phyloP scores from a whole-genome alignment of 2,113 vertebrate species.

The Thamnaconus septentrionalis region DNA sequence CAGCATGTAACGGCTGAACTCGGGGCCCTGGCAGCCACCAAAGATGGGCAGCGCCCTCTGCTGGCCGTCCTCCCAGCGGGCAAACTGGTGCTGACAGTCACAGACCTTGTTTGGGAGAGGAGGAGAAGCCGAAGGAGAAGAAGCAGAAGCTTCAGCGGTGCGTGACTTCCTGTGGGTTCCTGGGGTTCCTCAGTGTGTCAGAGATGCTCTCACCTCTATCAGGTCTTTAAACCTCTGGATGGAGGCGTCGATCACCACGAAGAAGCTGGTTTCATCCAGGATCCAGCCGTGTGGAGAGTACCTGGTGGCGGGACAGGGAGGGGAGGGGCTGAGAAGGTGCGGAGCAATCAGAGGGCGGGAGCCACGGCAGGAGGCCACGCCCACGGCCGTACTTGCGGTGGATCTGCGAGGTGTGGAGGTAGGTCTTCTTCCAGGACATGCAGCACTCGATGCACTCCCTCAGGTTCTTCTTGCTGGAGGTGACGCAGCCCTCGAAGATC shows the following conservation, averaged over 20 bases:
- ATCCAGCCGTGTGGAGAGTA: slow-evolving; percentile 76
- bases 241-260: slow-evolving; percentile 82
- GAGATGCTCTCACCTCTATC: slow-evolving; percentile 76
- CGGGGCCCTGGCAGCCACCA: slow-evolving; percentile 74
- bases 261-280: slow-evolving; percentile 80
- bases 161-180: too few species aligned
- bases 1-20: slow-evolving; percentile 74
- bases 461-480: slow-evolving; percentile 79
- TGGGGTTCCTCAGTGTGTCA: background rate
- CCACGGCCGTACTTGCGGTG: slow-evolving; percentile 76
- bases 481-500: slow-evolving; percentile 82
- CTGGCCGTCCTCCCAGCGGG: slow-evolving; percentile 81
- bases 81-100: slow-evolving; percentile 86
- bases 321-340: background rate
- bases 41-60: slow-evolving; percentile 81
- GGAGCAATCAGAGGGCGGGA: background rate
- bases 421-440: slow-evolving; percentile 81
- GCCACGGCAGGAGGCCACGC: background rate
- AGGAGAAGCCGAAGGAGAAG: background rate
- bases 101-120: slow-evolving; percentile 76
- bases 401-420: slow-evolving; percentile 65
- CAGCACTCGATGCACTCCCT: slow-evolving; percentile 82
- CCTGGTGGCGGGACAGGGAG: slow-evolving; percentile 55
- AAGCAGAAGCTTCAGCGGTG: background rate
- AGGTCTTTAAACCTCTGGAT: slow-evolving; percentile 85